Base-by-base conservation (phyloP, 1,140 invertebrate genomes). In the Diachasmimorpha longicaudata region DNA sequence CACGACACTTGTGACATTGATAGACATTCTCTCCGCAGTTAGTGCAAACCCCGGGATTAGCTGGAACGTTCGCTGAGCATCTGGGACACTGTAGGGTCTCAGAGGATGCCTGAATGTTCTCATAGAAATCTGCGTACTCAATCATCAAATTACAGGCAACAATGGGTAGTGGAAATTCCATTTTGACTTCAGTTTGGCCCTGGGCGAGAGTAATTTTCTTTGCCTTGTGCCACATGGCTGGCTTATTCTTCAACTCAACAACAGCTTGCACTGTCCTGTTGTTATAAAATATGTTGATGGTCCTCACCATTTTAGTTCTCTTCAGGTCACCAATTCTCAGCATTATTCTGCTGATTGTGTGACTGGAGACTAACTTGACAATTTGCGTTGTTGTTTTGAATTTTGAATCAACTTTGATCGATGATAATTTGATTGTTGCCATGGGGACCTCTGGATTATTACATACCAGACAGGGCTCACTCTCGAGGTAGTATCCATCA, bases 11-110 rank as follows among this genome's bases (percentile, higher is more conserved):
- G 87, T 98, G 96, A 85, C 98, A 99, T 83, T 99, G 98, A 87
- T 97, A 99, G 0, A 99, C 98, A 87, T 99, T 99, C 87, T 99
- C 98, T 2, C 98, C 98, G 86, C 98, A 99, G 86, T 99, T 99
- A 0, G 94, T 94, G 85, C 98, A 99, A 0, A 99, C 97, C 0
- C 98, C 98, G 0, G 98, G 98, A 90, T 98, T 98, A 0, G 98
- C 96, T 0, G 97, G 97, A 0, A 99, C 96, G 4, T 96, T 97
- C 6, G 98, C 96, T 77, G 96, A 98, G 85, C 98, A 99, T 5
- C 98, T 91, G 0, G 98, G 98, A 87, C 98, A 99, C 85, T 98
- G 97, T 10, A 99, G 89, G 6, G 96, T 99, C 89, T 99, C 98
- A 72, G 96, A 93, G 79, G 92, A 91, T 4, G 91, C 91, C 84